Evolutionary conservation across 2,888 invertebrate species (phyloP).

Genomic region (Caenorhabditis drosophilae): DNA sequence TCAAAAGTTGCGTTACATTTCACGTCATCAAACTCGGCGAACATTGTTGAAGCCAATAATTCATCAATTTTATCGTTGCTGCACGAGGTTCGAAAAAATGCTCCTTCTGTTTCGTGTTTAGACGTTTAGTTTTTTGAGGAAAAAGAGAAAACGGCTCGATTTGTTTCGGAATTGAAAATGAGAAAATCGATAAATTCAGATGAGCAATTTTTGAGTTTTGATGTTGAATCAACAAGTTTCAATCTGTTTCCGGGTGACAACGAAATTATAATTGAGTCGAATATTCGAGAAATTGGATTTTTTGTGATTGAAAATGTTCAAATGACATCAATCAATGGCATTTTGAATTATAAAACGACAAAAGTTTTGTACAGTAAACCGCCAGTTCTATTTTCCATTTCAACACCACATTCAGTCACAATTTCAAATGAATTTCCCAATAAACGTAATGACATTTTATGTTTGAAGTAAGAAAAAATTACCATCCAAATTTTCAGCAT

Average conservation of each 20-base stretch:
- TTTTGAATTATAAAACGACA: constrained; percentile 8
- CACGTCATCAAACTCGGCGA: constrained; percentile 1
- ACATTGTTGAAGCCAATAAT: constrained; percentile 11
- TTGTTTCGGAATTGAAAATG: constrained; percentile 16
- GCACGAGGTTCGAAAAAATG: constrained; percentile 24
- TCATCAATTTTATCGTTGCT: constrained; percentile 21
- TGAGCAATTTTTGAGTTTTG: not conserved
- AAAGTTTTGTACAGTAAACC: constrained; percentile 15
- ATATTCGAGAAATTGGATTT: constrained; percentile 11
- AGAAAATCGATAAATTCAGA: constrained; percentile 1
- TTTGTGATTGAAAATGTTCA: constrained; percentile 24
- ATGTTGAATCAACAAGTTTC: not conserved
- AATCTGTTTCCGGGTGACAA: too few species aligned
- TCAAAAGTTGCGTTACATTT: constrained; percentile 15
- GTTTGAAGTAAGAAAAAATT: not conserved
- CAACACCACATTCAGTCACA: constrained; percentile 25
- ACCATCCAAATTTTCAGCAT: constrained; percentile 30
- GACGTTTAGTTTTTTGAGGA: constrained; percentile 13
- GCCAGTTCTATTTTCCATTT: constrained; percentile 19
- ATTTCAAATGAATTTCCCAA: constrained; percentile 14
- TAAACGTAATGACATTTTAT: constrained; percentile 18
- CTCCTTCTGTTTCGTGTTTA: too few species aligned
- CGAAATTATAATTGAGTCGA: not conserved
- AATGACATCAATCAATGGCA: not conserved
- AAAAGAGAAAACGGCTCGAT: constrained; percentile 28